Conservation (phyloP, 2,888 invertebrate species). For the Calephelis perditalis region DNA sequence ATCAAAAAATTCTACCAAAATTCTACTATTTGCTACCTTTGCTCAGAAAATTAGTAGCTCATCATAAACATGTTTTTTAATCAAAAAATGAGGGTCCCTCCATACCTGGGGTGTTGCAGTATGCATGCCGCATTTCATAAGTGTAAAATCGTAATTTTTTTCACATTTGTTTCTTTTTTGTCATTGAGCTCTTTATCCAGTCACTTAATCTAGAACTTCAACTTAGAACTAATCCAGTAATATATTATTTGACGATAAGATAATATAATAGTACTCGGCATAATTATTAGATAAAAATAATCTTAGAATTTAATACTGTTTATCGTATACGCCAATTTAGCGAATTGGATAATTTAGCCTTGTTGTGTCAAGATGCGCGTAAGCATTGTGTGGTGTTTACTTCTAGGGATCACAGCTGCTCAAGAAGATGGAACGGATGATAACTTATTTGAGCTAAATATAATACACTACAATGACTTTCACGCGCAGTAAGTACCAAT, state of each 20-base stretch:
- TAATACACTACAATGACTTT: constrained; percentile 77
- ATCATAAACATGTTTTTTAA: no score
- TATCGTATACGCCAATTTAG: background rate
- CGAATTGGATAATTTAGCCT: background rate
- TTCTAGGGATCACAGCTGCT: constrained; percentile 34
- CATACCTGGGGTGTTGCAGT: no score
- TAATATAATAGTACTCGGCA: constrained; percentile 8
- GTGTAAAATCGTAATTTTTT: no score
- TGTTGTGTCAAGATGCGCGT: constrained; percentile 15
- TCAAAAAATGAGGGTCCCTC: no score
- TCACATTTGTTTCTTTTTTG: no score
- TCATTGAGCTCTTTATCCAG: background rate
- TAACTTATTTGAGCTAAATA: constrained; percentile 53
- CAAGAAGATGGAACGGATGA: constrained; percentile 31
- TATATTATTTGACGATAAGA: constrained; percentile 18
- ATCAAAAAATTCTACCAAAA: no score
- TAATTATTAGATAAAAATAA: constrained; percentile 9
- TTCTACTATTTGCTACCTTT: no score
- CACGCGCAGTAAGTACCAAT: constrained; percentile 72
- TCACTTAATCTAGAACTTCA: background rate
- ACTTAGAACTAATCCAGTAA: background rate
- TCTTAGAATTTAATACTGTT: constrained; percentile 3
- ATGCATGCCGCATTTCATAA: no score
- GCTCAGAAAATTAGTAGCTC: no score
- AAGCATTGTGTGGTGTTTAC: constrained; percentile 31